phyloP scores from a whole-genome alignment of 2,797 vertebrate genomes.

The Loris lydekkerianus region DNA sequence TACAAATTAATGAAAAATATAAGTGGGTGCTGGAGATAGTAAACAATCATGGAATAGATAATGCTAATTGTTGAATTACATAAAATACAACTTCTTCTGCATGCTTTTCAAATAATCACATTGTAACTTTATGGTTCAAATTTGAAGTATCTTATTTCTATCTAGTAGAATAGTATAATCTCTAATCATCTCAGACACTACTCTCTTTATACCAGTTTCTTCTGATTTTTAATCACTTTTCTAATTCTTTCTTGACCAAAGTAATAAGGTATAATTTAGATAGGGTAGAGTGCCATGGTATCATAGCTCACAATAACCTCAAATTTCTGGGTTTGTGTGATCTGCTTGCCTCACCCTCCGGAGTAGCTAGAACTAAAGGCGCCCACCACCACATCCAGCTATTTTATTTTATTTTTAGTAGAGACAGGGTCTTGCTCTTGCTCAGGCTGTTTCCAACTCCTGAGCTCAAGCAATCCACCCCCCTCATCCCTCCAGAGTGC shows the following conservation, averaged over 20 bases:
- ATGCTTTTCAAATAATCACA: not conserved
- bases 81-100: not conserved
- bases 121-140: not conserved
- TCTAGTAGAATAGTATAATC: not conserved
- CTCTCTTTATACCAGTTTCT: not conserved
- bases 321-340: too few species aligned
- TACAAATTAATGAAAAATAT: not conserved
- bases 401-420: too few species aligned
- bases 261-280: constrained; percentile 42
- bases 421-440: too few species aligned
- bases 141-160: not conserved
- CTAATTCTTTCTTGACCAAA: constrained; percentile 5
- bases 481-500: too few species aligned
- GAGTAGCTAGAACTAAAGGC: too few species aligned
- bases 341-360: too few species aligned
- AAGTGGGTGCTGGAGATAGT: not conserved
- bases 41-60: not conserved
- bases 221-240: not conserved
- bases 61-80: not conserved
- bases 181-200: not conserved
- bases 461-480: too few species aligned
- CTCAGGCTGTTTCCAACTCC: too few species aligned
- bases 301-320: too few species aligned
- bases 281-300: not conserved
- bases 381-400: too few species aligned